phyloP scores from a whole-genome alignment of 2,888 invertebrate genomes.

The Lepidochrysops patricia region DNA sequence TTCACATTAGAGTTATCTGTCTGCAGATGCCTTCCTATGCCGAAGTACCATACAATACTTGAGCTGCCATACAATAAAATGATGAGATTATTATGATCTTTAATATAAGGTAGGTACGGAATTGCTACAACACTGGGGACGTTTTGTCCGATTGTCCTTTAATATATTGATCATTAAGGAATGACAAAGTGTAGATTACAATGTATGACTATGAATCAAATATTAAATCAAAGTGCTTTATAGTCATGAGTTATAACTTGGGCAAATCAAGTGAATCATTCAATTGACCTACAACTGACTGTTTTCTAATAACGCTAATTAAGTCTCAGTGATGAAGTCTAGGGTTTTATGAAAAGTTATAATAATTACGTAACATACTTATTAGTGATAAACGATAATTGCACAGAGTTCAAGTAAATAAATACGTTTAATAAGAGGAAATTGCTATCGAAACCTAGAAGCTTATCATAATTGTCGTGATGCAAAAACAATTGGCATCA shows the following conservation, averaged over 20 bases:
- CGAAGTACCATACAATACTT: too few species aligned
- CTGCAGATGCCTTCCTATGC: too few species aligned
- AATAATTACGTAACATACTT: neutral
- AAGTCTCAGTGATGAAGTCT: neutral
- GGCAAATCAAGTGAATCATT: neutral
- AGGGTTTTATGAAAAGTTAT: neutral
- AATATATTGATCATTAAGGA: too few species aligned
- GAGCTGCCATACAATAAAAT: too few species aligned
- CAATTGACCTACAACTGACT: neutral
- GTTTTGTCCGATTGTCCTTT: too few species aligned
- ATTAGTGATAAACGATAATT: neutral
- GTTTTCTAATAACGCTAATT: neutral
- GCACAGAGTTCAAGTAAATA: neutral
- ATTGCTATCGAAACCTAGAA: neutral
- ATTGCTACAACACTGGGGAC: too few species aligned
- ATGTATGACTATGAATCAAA: neutral
- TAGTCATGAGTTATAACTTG: neutral
- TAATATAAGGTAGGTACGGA: too few species aligned
- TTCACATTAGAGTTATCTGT: too few species aligned
- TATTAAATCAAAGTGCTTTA: neutral
- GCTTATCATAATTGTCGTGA: neutral
- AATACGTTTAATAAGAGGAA: slow-evolving; percentile 1
- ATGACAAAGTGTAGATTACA: too few species aligned
- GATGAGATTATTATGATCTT: too few species aligned
- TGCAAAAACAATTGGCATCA: neutral